These are phyloP conservation scores for Vidua macroura DNA, from an alignment of 2,113 vertebrate genomes.

Conservation along the genomic window DNA sequence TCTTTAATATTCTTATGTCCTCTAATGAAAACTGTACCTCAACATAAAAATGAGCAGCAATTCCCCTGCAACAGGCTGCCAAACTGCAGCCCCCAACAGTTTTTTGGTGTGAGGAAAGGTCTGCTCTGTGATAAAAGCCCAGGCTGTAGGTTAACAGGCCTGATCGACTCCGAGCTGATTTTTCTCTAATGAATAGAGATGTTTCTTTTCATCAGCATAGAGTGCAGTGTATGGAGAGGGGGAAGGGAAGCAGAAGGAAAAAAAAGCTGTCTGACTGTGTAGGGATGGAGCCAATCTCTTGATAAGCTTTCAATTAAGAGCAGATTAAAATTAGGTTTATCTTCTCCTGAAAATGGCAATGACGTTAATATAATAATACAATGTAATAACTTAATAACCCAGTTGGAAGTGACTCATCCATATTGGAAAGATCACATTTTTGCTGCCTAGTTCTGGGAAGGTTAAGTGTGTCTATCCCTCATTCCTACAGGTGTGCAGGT, in stretches of 20 bases:
- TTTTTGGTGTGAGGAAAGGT: constrained; percentile 17
- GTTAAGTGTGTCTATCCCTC: neutral
- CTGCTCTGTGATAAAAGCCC: constrained; percentile 6
- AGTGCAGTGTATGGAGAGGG: neutral
- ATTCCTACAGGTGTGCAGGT: neutral
- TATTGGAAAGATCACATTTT: neutral
- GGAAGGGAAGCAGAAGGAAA: neutral
- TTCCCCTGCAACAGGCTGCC: neutral
- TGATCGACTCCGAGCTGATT: constrained; percentile 20
- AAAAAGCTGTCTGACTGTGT: neutral
- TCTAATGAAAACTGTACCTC: constrained; percentile 30
- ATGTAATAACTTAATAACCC: constrained; percentile 66
- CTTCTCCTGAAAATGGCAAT: constrained; percentile 61
- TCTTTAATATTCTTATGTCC: constrained; percentile 52
- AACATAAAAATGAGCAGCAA: neutral
- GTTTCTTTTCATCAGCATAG: constrained; percentile 52
- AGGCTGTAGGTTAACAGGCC: constrained; percentile 44
- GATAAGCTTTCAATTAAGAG: constrained; percentile 70
- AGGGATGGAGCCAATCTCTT: constrained; percentile 32
- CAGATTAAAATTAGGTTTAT: constrained; percentile 70
- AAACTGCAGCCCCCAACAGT: neutral
- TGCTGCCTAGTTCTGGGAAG: neutral
- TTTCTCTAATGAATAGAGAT: constrained; percentile 59
- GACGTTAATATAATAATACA: constrained; percentile 63
- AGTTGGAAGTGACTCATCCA: constrained; percentile 51